A percentile compares a stretch with the other conserved stretches of the same genome.
Evolutionary conservation across 1,140 invertebrate genomes (phyloP).

Genomic region (Thereuonema tuberculata): DNA sequence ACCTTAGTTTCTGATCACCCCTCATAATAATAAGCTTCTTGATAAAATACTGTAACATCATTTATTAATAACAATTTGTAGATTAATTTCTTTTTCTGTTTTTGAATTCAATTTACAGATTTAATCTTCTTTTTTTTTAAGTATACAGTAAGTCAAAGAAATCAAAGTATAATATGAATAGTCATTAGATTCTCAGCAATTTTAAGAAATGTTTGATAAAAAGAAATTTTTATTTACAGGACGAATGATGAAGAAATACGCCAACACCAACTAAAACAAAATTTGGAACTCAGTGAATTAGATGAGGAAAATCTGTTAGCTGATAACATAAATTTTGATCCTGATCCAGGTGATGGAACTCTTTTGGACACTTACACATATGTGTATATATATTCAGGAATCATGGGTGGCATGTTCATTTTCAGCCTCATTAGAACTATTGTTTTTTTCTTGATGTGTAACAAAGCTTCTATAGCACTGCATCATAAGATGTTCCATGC

Average conservation of each 20-base stretch:
- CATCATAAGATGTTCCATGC: constrained; percentile 1
- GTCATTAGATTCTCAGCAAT: too few species aligned
- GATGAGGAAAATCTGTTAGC: background rate
- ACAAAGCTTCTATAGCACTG: background rate
- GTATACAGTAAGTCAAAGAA: too few species aligned
- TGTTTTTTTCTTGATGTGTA: constrained; percentile 1
- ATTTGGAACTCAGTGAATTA: background rate
- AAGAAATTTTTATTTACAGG: constrained; percentile 6
- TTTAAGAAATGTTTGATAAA: too few species aligned
- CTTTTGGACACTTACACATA: constrained; percentile 23
- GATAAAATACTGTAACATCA: too few species aligned
- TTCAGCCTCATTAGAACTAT: constrained; percentile 7
- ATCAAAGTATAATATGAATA: too few species aligned
- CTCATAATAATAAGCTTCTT: too few species aligned
- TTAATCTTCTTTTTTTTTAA: too few species aligned
- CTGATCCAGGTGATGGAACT: background rate
- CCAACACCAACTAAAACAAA: background rate
- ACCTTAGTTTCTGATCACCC: too few species aligned
- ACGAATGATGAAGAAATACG: constrained; percentile 4
- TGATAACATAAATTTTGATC: background rate
- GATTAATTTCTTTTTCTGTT: too few species aligned
- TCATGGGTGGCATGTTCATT: constrained; percentile 34
- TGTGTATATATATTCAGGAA: constrained; percentile 37
- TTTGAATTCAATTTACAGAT: too few species aligned
- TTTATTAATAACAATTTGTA: too few species aligned